Evolutionary conservation across 1,140 invertebrate genomes (phyloP).

Genomic region (Agrilus planipennis): DNA sequence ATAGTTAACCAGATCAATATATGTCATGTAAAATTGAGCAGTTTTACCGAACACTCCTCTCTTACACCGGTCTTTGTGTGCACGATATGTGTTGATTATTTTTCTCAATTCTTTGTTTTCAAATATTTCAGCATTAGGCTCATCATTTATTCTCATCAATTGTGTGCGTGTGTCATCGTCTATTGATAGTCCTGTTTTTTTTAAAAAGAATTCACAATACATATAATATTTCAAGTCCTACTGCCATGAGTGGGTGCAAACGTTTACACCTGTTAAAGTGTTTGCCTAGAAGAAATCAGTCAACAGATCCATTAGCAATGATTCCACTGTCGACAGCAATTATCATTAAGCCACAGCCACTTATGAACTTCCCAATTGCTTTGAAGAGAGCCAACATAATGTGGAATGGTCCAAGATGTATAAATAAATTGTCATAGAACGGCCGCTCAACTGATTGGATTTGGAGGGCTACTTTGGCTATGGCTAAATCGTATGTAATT

Average conservation of each 20-base stretch:
- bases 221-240: constrained; percentile 1
- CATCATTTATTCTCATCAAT: neutral
- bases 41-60: constrained; percentile 18
- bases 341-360: neutral
- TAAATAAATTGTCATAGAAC: constrained; percentile 3
- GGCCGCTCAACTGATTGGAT: constrained; percentile 1
- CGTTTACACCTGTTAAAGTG: constrained; percentile 6
- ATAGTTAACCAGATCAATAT: neutral
- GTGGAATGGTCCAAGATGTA: constrained; percentile 2
- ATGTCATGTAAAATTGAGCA: neutral
- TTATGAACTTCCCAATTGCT: constrained; percentile 3
- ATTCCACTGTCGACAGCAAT: constrained; percentile 2
- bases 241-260: constrained; percentile 1
- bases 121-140: constrained; percentile 3
- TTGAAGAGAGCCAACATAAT: constrained; percentile 3
- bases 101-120: constrained; percentile 14
- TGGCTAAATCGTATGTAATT: constrained; percentile 7
- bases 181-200: neutral
- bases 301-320: neutral
- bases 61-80: constrained; percentile 12
- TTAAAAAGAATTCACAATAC: neutral
- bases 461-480: constrained; percentile 6
- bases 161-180: neutral
- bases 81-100: constrained; percentile 13
- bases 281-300: neutral